Evolutionary conservation across 2,797 vertebrate genomes (phyloP), one percentile per base, ranked within the genome.

Genomic region (Xerus rutilus): DNA sequence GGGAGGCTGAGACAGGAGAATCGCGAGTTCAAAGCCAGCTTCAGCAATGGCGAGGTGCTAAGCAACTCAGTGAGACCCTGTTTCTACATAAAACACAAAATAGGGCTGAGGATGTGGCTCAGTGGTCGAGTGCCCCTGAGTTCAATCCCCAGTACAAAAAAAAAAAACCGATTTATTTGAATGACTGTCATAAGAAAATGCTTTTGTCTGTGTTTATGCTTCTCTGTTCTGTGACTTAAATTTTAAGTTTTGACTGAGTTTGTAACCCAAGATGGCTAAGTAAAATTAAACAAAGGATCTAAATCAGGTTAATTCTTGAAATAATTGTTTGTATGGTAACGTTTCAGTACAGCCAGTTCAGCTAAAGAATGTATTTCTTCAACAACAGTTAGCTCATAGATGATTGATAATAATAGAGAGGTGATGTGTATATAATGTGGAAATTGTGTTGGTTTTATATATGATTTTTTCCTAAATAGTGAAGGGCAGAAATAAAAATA

Each of bases 231-330:
- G 4, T 49, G 43, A 85, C 52, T 67, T 82, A 39, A 39, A 43
- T 23, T 94, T 97, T 59, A 52, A 77, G 23, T 86, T 95, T 78
- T 78, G 64, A 86, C 39, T 59, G 4, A 70, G 49, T 17, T 94
- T 85, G n/a, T 13, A 93, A 59, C 14, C 28, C 74, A 4, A 18
- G 57, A 25, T 91, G 67, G 52, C 35, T 91, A 78, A 52, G 47
- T 92, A 52, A 82, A 94, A 49, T 81, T 89, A 87, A 84, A 74
- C 54, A 88, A 77, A 92, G 30, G 6, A 54, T 69, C 8, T 54
- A 86, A 35, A 35, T 86, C 30, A 81, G n/a, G 59, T 89, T 95
- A 93, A 65, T 65, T 72, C 93, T 86, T 89, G 47, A 87, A 88
- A 81, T 28, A 54, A 47, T 88, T 84, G 65, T 28, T 86, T 89